phyloP scores from a whole-genome alignment of 2,888 invertebrate genomes.

The Meganola albula region DNA sequence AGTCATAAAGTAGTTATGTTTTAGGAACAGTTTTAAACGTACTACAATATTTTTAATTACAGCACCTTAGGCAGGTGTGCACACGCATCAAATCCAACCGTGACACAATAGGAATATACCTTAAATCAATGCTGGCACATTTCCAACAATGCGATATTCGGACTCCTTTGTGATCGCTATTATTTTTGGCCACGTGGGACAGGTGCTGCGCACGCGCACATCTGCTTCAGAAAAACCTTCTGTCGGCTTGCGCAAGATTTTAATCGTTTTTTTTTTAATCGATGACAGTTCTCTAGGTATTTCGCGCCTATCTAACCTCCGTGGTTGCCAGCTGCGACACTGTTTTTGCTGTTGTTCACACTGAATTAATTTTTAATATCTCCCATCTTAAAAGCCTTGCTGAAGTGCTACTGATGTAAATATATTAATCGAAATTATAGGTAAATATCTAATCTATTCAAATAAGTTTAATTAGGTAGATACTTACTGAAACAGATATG shows the following conservation, averaged over 20 bases:
- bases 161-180: slow-evolving; percentile 54
- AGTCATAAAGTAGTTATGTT: too few relatives aligned
- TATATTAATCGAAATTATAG: too few relatives aligned
- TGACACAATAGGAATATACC: slow-evolving; percentile 35
- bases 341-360: slow-evolving; percentile 37
- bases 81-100: slow-evolving; percentile 22
- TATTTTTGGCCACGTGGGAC: slow-evolving; percentile 71
- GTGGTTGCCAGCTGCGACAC: slow-evolving; percentile 45
- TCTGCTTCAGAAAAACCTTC: slow-evolving; percentile 37
- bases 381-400: slow-evolving; percentile 6
- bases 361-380: slow-evolving; percentile 30
- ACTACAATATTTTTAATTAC: too few relatives aligned
- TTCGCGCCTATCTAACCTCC: slow-evolving; percentile 57
- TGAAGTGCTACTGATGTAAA: too few relatives aligned
- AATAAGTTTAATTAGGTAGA: too few relatives aligned
- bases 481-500: too few relatives aligned
- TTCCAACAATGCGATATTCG: slow-evolving; percentile 52
- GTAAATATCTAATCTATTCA: too few relatives aligned
- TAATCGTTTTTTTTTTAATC: slow-evolving; percentile 62
- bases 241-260: slow-evolving; percentile 72
- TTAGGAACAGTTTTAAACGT: too few relatives aligned
- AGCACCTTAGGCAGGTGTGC: slow-evolving; percentile 39
- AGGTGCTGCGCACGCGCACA: slow-evolving; percentile 73
- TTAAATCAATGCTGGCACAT: slow-evolving; percentile 61
- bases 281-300: slow-evolving; percentile 69